These are phyloP conservation scores for Adelges cooleyi DNA, from an alignment of 1,140 invertebrate species.

Conservation along the genomic window DNA sequence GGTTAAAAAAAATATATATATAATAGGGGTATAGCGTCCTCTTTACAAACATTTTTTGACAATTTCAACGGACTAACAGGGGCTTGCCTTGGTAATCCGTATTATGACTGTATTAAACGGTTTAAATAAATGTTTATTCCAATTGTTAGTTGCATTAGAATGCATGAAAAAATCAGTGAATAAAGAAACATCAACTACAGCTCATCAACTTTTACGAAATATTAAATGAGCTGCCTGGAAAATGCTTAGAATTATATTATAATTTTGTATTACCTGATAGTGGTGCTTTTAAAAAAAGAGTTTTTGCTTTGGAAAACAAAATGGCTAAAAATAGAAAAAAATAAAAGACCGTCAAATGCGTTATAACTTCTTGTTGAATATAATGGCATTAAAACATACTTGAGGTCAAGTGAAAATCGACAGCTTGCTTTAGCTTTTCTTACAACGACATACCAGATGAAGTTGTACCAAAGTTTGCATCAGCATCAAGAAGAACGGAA, in stretches of 20 bases:
- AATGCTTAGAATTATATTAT: background rate
- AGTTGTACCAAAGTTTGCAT: background rate
- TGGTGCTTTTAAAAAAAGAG: background rate
- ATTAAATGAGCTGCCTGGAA: background rate
- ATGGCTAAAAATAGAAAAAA: background rate
- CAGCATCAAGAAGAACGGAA: background rate
- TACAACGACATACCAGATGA: background rate
- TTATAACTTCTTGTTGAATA: background rate
- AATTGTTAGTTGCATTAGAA: constrained; percentile 3
- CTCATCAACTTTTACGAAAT: background rate
- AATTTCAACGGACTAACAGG: no score
- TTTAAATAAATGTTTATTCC: background rate
- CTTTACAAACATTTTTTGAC: no score
- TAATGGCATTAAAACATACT: background rate
- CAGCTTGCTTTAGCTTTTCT: background rate
- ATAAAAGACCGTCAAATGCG: background rate
- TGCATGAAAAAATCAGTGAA: background rate
- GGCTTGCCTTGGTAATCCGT: no score
- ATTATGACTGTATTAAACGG: background rate
- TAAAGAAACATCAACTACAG: constrained; percentile 4
- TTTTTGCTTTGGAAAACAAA: background rate
- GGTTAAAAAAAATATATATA: no score
- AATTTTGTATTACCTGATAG: background rate
- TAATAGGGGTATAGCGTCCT: no score
- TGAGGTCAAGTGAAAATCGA: background rate